Percentiles rank a stretch among this genome's conserved stretches.
Evolutionary conservation across 23 tunicate species (phyloP).

Genomic region (Clavelina lepadiformis): DNA sequence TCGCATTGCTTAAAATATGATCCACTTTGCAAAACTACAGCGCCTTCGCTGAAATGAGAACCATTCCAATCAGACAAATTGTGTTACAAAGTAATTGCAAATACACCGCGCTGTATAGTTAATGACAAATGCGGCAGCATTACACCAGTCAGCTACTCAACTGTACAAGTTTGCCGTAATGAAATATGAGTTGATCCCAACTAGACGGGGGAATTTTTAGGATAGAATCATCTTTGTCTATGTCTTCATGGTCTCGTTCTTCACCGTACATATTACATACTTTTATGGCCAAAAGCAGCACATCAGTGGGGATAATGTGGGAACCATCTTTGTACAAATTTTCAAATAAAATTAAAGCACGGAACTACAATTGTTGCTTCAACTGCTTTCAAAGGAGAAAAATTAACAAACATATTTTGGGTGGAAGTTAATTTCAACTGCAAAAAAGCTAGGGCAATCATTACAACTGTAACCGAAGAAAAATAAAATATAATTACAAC

Average conservation of each 20-base stretch:
- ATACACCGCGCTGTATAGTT: neutral
- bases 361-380: neutral
- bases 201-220: conserved; percentile 33
- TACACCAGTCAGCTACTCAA: too few species aligned
- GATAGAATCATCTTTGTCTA: conserved; percentile 50
- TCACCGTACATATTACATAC: conserved; percentile 52
- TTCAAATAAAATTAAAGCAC: neutral
- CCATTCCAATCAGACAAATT: neutral
- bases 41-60: conserved; percentile 68
- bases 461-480: neutral
- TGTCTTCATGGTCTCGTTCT: conserved; percentile 87
- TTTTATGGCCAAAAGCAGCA: conserved; percentile 45
- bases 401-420: neutral
- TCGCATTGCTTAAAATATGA: conserved; percentile 62
- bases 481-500: too few species aligned
- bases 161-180: conserved; percentile 66
- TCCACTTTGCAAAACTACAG: conserved; percentile 52
- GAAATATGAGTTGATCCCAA: conserved; percentile 43
- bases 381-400: neutral
- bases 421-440: neutral
- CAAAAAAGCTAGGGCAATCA: neutral
- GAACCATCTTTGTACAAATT: conserved; percentile 33
- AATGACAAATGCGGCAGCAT: too few species aligned
- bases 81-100: neutral
- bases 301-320: conserved; percentile 41